These are phyloP conservation scores for Onychostoma macrolepis DNA, from an alignment of 2,113 vertebrate species.

Conservation along the genomic window DNA sequence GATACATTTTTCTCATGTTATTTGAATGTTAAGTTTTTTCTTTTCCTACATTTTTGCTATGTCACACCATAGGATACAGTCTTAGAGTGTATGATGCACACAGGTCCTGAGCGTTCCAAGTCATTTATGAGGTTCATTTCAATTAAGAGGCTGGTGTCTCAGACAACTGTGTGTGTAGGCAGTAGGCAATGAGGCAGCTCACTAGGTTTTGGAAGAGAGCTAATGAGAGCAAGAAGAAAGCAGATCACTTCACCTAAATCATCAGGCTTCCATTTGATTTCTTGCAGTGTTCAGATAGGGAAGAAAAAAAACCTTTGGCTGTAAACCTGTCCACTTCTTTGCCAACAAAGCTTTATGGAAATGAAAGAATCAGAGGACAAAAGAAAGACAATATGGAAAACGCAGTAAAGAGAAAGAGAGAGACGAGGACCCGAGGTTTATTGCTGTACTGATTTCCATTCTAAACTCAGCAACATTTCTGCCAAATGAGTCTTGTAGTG, in stretches of 20 bases:
- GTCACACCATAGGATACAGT: too few species aligned
- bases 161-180: not conserved
- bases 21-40: too few species aligned
- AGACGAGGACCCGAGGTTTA: not conserved
- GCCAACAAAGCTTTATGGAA: conserved; percentile 47
- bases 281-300: not conserved
- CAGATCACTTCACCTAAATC: not conserved
- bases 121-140: not conserved
- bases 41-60: too few species aligned
- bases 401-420: not conserved
- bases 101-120: not conserved
- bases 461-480: conserved; percentile 30
- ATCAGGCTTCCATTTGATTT: not conserved
- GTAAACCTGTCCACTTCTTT: conserved; percentile 6
- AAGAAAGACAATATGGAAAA: conserved; percentile 13
- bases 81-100: not conserved
- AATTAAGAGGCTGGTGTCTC: not conserved
- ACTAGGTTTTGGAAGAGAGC: not conserved
- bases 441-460: conserved; percentile 19
- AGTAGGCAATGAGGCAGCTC: not conserved
- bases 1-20: too few species aligned
- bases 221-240: not conserved
- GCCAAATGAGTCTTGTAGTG: conserved; percentile 36
- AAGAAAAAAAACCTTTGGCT: conserved; percentile 6
- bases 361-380: conserved; percentile 33